Evolutionary conservation across 1,140 invertebrate species (phyloP).

Genomic region (Drosophila cardini): DNA sequence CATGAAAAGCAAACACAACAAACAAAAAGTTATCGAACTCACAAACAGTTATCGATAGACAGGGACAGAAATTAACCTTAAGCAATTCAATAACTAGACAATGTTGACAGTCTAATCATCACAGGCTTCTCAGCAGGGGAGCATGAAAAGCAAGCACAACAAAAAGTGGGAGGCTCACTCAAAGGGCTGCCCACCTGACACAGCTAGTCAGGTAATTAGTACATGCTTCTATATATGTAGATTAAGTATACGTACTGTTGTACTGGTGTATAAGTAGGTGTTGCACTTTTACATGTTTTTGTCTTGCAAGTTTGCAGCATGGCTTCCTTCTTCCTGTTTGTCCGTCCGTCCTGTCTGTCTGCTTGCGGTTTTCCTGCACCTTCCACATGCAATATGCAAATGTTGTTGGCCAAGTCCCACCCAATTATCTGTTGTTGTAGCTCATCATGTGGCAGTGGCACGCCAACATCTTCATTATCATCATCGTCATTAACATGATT

Average conservation of each 20-base stretch:
- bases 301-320: slow-evolving; percentile 25
- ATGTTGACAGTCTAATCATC: background rate
- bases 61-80: background rate
- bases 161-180: slow-evolving; percentile 13
- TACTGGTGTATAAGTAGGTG: background rate
- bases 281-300: slow-evolving; percentile 33
- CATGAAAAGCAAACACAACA: background rate
- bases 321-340: slow-evolving; percentile 69
- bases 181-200: slow-evolving; percentile 32
- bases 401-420: slow-evolving; percentile 47
- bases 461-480: slow-evolving; percentile 36
- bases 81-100: background rate
- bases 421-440: background rate
- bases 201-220: slow-evolving; percentile 51
- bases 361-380: slow-evolving; percentile 68
- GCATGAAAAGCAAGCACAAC: background rate
- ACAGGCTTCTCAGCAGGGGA: background rate
- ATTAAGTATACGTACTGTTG: background rate
- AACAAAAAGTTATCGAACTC: too few species aligned
- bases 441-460: slow-evolving; percentile 39
- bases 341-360: slow-evolving; percentile 20
- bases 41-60: background rate
- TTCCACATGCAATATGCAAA: slow-evolving; percentile 75
- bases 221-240: background rate
- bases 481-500: slow-evolving; percentile 39